Conservation (phyloP, 2,113 vertebrate genomes). For the Tretioscincus oriximinensis region DNA sequence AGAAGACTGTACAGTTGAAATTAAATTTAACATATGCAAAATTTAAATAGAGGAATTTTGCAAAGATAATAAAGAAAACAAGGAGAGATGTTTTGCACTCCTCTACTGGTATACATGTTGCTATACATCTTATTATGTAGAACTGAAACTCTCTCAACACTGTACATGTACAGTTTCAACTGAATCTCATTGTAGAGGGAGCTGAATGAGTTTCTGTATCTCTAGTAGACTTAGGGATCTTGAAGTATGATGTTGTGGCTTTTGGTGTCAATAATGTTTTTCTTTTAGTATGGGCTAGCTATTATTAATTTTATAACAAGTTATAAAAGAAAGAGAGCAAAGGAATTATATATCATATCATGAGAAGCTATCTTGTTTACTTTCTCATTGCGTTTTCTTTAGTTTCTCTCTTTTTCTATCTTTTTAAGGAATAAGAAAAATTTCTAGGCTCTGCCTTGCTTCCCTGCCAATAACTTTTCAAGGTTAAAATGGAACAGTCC, state of each 20-base stretch:
- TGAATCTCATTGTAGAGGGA: neutral
- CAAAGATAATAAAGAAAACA: neutral
- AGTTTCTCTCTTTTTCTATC: too few species aligned
- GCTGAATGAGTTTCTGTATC: neutral
- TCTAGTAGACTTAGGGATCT: neutral
- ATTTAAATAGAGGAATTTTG: neutral
- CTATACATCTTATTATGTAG: neutral
- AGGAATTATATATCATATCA: neutral
- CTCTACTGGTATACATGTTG: neutral
- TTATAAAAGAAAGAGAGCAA: neutral
- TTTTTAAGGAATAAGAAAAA: neutral
- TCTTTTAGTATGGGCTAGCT: neutral
- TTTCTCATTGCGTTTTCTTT: neutral
- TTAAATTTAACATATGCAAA: neutral
- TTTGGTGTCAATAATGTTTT: neutral
- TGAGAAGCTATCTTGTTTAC: neutral
- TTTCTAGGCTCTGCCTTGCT: neutral
- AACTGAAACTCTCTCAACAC: neutral
- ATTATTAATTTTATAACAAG: neutral
- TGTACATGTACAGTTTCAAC: too few species aligned
- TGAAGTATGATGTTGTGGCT: too few species aligned
- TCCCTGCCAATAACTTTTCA: neutral
- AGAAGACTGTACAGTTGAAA: neutral
- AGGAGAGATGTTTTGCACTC: neutral
- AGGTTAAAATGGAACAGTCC: neutral